These are phyloP conservation scores for Anomalospiza imberbis DNA, from an alignment of 2,797 vertebrate genomes.

Conservation along the genomic window DNA sequence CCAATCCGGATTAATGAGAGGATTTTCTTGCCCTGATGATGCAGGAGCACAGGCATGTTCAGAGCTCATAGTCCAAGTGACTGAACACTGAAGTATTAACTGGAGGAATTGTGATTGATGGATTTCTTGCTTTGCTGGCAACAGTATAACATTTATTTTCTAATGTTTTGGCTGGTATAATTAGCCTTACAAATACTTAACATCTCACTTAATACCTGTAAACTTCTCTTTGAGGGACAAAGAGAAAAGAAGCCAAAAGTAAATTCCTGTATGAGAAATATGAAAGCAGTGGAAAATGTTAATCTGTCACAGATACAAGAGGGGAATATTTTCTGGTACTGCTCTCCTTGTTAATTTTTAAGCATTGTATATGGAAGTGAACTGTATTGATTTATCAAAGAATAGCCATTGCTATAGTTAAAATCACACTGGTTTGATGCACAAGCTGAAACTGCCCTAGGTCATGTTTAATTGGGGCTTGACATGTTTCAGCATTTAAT, in stretches of 20 bases:
- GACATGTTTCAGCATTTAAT: not conserved
- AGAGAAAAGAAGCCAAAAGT: not conserved
- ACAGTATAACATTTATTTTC: not conserved
- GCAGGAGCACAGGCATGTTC: not conserved
- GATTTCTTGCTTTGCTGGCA: not conserved
- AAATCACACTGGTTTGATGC: not conserved
- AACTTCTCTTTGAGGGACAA: not conserved
- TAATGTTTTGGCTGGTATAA: not conserved
- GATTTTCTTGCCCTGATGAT: conserved; percentile 39
- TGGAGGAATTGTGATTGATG: not conserved
- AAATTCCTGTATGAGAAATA: not conserved
- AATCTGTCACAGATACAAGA: not conserved
- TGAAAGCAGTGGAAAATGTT: not conserved
- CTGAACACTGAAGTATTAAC: not conserved
- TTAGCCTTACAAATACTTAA: not conserved
- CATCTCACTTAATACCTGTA: not conserved
- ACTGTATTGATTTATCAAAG: not conserved
- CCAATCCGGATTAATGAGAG: not conserved
- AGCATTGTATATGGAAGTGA: not conserved
- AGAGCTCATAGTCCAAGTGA: not conserved
- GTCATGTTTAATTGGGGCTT: conserved; percentile 12
- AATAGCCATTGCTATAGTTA: not conserved
- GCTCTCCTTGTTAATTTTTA: not conserved
- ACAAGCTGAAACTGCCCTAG: not conserved
- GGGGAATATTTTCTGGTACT: not conserved